Base-by-base conservation (phyloP, 2,888 invertebrate species). In the Temnothorax unifasciatus region DNA sequence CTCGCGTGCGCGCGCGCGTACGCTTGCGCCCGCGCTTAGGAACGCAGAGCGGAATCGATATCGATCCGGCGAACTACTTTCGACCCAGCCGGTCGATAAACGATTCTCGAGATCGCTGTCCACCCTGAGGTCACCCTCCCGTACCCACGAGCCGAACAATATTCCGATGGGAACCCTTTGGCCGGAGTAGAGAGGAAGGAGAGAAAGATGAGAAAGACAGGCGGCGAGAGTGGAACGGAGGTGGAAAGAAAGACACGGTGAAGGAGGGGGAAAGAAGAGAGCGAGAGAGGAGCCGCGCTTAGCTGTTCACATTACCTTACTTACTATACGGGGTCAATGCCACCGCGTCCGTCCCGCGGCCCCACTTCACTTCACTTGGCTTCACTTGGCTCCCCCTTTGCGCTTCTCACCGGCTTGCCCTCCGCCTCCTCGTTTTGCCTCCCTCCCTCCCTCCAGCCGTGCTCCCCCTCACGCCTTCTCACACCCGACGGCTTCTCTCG, bases 321-420 rank as follows among this genome's bases (percentile, higher is more conserved):
- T 92, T 93, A 93, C 92, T 93, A 93, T 93, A 93, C 92, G 93
- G 92, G 93, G 93, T 93, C 93, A 93, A 93, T 93, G 93, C 93
- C 93, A 93, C 91, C 90, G 93, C 92, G 92, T 92, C 92, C 92
- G 90, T 91, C 91, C 91, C 91, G 92, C 90, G 89, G 90, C 92
- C 92, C 92, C 92, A 91, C 93, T 93, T 93, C 91, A 91, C 92
- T 92, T 92, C 89, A 91, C 91, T 93, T 87, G 89, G 90, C 93
- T 92, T 88, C 90, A 89, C 92, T 91, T 90, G 88, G 85, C 87
- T 89, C 87, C 88, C 86, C 85, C 90, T 85, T 87, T 77, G 59
- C 82, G 64, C 83, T 84, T 86, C 84, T 84, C 89, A 84, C 84
- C 85, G 73, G 75, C 75, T 76, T 76, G 63, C 88, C 86, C 85